Evolutionary conservation across 2,888 invertebrate species (phyloP).

Genomic region (Drosophila rubida): DNA sequence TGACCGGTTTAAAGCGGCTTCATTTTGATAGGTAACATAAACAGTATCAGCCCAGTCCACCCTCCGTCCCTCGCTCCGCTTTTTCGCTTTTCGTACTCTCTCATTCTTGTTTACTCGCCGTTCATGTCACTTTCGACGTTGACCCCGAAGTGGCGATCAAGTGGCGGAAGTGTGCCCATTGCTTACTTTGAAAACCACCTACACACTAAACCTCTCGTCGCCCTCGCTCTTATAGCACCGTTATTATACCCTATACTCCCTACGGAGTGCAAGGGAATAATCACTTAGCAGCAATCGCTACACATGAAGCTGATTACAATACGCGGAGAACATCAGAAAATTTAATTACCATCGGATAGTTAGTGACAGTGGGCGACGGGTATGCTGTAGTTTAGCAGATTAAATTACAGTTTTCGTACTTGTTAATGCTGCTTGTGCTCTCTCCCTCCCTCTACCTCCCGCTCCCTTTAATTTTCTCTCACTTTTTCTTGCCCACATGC

Average conservation of each 20-base stretch:
- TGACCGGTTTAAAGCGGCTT: conserved; percentile 29
- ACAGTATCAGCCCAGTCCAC: neutral
- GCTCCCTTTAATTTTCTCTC: neutral
- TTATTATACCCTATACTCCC: neutral
- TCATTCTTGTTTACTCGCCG: neutral
- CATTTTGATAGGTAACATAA: neutral
- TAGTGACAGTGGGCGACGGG: neutral
- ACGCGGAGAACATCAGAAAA: too few species aligned
- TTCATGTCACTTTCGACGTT: conserved; percentile 3
- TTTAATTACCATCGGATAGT: too few species aligned
- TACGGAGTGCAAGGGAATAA: neutral
- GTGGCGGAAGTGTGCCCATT: conserved; percentile 40
- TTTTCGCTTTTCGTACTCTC: too few species aligned
- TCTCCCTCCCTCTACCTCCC: conserved; percentile 10
- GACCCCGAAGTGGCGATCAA: conserved; percentile 24
- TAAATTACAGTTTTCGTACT: neutral
- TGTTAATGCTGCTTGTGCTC: conserved; percentile 16
- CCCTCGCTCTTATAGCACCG: neutral
- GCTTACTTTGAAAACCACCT: conserved; percentile 17
- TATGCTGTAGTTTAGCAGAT: neutral
- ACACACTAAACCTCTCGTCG: neutral
- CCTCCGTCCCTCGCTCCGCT: neutral
- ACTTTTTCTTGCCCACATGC: neutral
- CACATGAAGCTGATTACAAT: too few species aligned
- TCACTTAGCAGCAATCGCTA: neutral